Evolutionary conservation across 2,113 vertebrate genomes (phyloP).

Genomic region (human (Homo sapiens)): DNA sequence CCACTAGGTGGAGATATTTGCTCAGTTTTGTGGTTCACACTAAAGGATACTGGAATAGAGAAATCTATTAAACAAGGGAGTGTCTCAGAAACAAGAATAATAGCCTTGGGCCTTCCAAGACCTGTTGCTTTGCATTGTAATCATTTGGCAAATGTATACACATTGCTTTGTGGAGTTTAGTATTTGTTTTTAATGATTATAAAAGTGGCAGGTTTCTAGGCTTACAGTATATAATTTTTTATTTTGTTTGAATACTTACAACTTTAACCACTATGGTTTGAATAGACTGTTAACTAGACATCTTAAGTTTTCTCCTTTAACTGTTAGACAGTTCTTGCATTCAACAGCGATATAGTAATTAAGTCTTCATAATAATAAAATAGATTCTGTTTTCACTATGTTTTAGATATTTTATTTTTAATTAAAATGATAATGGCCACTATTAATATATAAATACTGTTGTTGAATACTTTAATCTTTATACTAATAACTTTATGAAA

Average conservation of each 20-base stretch:
- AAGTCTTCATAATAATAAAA: not conserved
- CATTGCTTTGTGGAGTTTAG: not conserved
- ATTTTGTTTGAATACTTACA: not conserved
- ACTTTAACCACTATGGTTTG: not conserved
- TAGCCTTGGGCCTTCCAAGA: not conserved
- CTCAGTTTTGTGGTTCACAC: conserved; percentile 68
- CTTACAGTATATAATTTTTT: not conserved
- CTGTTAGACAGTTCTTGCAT: not conserved
- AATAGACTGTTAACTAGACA: not conserved
- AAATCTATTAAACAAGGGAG: too few relatives aligned
- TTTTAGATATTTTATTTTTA: conserved; percentile 19
- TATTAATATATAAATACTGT: not conserved
- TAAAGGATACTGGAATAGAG: fast-evolving
- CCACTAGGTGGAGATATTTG: conserved; percentile 81
- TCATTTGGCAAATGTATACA: not conserved
- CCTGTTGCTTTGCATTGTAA: not conserved
- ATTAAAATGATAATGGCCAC: not conserved
- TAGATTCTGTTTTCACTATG: not conserved
- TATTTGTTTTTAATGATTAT: not conserved
- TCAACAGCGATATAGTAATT: not conserved
- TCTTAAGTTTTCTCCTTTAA: not conserved
- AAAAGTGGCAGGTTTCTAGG: not conserved
- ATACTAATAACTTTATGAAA: not conserved
- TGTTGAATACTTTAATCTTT: not conserved
- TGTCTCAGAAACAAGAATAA: not conserved